A percentile compares a stretch with the other conserved stretches of the same genome.
These are phyloP conservation scores for Phataginus tetradactyla DNA, from an alignment of 2,797 vertebrate genomes.

Conservation along the genomic window DNA sequence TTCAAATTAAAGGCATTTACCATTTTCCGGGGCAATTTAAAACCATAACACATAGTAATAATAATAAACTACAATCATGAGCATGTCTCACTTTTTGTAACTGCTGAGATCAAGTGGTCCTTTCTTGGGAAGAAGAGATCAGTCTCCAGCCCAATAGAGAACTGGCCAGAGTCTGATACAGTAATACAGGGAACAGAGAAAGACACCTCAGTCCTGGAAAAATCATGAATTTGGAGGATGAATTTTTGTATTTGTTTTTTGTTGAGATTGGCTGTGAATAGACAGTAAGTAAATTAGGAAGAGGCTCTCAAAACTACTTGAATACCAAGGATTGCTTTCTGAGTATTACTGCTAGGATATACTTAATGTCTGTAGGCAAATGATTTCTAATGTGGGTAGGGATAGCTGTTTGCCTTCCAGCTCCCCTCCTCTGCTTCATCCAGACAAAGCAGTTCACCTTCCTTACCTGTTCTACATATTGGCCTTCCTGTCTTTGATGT, in stretches of 20 bases:
- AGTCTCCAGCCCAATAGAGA: neutral
- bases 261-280: constrained; percentile 12
- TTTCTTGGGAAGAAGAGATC: neutral
- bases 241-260: constrained; percentile 37
- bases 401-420: neutral
- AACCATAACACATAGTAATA: neutral
- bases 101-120: neutral
- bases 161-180: neutral
- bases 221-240: neutral
- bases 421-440: neutral
- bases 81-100: constrained; percentile 42
- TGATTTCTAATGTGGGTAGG: neutral
- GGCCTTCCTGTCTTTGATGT: constrained; percentile 1
- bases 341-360: constrained; percentile 19
- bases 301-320: neutral
- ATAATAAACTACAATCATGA: neutral
- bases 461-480: neutral
- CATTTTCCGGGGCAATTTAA: constrained; percentile 20
- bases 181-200: neutral
- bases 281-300: constrained; percentile 14
- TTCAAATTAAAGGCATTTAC: constrained; percentile 1
- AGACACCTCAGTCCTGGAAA: neutral
- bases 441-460: neutral
- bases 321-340: constrained; percentile 13
- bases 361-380: neutral